A percentile compares a stretch with the other conserved stretches of the same genome.
phyloP scores from a whole-genome alignment of 2,888 invertebrate genomes.

The Noctua janthe region DNA sequence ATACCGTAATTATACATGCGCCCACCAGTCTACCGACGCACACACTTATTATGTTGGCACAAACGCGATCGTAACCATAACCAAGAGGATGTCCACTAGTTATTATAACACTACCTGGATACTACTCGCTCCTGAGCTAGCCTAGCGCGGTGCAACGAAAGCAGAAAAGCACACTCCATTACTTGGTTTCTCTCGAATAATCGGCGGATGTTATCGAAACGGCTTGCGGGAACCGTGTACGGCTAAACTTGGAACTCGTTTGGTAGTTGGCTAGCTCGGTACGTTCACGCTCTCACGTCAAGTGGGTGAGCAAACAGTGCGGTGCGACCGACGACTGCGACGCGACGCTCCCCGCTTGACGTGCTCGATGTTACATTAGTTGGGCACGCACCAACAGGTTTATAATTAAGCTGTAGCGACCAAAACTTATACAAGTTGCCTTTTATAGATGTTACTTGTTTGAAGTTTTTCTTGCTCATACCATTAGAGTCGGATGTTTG shows the following conservation, averaged over 20 bases:
- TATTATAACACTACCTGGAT: background rate
- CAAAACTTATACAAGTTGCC: constrained; percentile 62
- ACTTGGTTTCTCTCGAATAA: constrained; percentile 45
- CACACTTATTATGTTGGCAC: constrained; percentile 68
- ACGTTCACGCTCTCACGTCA: constrained; percentile 58
- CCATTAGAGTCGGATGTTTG: constrained; percentile 37
- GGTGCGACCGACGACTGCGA: constrained; percentile 47
- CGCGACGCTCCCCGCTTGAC: constrained; percentile 54
- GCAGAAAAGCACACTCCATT: constrained; percentile 44
- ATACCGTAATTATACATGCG: constrained; percentile 87
- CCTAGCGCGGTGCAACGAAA: constrained; percentile 17
- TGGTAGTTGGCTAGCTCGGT: constrained; percentile 24
- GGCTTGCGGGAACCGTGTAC: constrained; percentile 40
- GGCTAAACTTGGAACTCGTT: constrained; percentile 52
- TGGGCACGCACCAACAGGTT: constrained; percentile 70
- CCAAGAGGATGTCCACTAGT: constrained; percentile 46
- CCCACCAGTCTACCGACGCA: constrained; percentile 85
- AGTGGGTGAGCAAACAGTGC: constrained; percentile 72
- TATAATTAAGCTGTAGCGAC: constrained; percentile 68
- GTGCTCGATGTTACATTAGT: constrained; percentile 71
- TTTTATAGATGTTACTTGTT: constrained; percentile 55
- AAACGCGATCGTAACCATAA: constrained; percentile 64
- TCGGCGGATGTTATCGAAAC: constrained; percentile 54
- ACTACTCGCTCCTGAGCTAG: constrained; percentile 9
- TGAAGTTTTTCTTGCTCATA: constrained; percentile 37